phyloP scores from a whole-genome alignment of 2,113 vertebrate species.

The Sapayoa aenigma region DNA sequence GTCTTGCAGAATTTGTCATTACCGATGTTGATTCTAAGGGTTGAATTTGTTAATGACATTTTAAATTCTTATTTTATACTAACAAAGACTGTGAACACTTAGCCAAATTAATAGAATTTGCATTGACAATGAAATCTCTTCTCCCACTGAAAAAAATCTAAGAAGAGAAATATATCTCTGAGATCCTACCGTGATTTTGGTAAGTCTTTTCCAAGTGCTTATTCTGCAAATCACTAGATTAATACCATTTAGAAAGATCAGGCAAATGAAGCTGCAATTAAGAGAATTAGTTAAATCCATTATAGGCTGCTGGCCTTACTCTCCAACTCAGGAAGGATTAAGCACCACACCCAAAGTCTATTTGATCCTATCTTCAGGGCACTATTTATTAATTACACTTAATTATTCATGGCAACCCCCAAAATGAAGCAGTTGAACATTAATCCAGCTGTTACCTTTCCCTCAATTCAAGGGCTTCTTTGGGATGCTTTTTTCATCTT shows the following conservation, averaged over 20 bases:
- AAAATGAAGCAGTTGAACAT: conserved; percentile 42
- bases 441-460: conserved; percentile 56
- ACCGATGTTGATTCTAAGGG: background rate
- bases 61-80: conserved; percentile 31
- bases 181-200: conserved; percentile 58
- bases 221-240: conserved; percentile 67
- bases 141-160: background rate
- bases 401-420: conserved; percentile 63
- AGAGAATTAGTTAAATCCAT: conserved; percentile 70
- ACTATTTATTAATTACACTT: conserved; percentile 67
- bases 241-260: conserved; percentile 69
- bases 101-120: conserved; percentile 47
- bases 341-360: conserved; percentile 62
- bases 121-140: conserved; percentile 17
- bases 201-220: conserved; percentile 62
- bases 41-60: conserved; percentile 35
- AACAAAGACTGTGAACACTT: background rate
- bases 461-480: conserved; percentile 23
- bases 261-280: conserved; percentile 69
- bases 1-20: conserved; percentile 5
- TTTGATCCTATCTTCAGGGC: conserved; percentile 65
- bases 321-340: conserved; percentile 65
- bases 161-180: conserved; percentile 13
- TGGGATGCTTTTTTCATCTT: background rate
- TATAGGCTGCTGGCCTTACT: conserved; percentile 62